These are phyloP conservation scores for Mus pahari DNA, from an alignment of 2,113 vertebrate genomes.

Conservation along the genomic window DNA sequence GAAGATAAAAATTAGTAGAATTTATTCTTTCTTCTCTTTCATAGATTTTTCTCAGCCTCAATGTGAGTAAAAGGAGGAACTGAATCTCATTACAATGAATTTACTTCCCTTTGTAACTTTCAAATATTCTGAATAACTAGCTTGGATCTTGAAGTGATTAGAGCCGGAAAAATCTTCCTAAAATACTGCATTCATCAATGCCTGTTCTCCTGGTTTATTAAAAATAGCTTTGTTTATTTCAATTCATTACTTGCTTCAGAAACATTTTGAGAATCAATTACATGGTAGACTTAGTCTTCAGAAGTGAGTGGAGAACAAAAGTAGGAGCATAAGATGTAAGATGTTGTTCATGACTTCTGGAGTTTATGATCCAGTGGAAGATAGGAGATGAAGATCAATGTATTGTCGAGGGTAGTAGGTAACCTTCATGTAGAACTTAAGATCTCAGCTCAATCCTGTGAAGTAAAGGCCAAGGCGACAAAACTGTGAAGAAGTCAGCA, in stretches of 20 bases:
- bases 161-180: background rate
- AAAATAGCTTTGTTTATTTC: slow-evolving; percentile 44
- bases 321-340: background rate
- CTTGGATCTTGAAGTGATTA: slow-evolving; percentile 29
- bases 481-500: background rate
- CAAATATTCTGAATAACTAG: slow-evolving; percentile 57
- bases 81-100: slow-evolving; percentile 32
- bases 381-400: background rate
- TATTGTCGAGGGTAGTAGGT: background rate
- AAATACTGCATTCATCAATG: slow-evolving; percentile 14
- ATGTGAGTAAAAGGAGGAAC: background rate
- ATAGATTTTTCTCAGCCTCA: background rate
- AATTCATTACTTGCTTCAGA: slow-evolving; percentile 20
- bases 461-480: background rate
- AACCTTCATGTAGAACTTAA: background rate
- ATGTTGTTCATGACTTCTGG: background rate
- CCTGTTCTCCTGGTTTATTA: background rate
- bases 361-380: background rate
- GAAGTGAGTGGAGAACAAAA: background rate
- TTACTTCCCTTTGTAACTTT: slow-evolving; percentile 35
- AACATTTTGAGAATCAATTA: slow-evolving; percentile 13
- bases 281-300: background rate
- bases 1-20: slow-evolving; percentile 2
- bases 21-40: slow-evolving; percentile 19
- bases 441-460: background rate